phyloP scores from a whole-genome alignment of 2,888 invertebrate species.

The Protonemura montana region DNA sequence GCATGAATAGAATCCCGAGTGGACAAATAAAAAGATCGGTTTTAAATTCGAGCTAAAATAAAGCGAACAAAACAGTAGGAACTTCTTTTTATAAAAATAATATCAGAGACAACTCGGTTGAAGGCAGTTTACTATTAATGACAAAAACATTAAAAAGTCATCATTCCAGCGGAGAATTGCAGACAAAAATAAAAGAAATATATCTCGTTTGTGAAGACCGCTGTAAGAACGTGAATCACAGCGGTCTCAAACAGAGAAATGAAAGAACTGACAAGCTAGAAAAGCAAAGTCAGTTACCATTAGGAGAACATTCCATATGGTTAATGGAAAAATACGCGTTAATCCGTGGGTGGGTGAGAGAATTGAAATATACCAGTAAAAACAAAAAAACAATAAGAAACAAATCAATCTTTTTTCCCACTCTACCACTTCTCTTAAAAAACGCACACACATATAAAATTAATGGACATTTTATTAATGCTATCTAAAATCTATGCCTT shows the following conservation, averaged over 20 bases:
- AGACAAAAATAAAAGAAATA: background rate
- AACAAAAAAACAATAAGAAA: too few relatives aligned
- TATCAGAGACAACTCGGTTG: background rate
- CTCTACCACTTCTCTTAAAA: background rate
- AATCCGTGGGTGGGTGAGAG: too few relatives aligned
- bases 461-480: background rate
- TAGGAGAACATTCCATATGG: background rate
- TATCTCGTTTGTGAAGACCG: background rate
- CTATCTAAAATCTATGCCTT: background rate
- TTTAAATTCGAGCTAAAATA: background rate
- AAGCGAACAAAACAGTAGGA: background rate
- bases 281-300: background rate
- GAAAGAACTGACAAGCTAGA: background rate
- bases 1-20: background rate
- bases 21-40: background rate
- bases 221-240: background rate
- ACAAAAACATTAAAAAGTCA: constrained; percentile 12
- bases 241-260: background rate
- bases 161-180: background rate
- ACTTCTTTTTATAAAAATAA: background rate
- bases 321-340: too few relatives aligned
- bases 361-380: too few relatives aligned
- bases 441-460: background rate
- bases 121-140: background rate
- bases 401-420: background rate